Base-by-base conservation (phyloP, 2,888 invertebrate species). In the Drosophila melanosoma region DNA sequence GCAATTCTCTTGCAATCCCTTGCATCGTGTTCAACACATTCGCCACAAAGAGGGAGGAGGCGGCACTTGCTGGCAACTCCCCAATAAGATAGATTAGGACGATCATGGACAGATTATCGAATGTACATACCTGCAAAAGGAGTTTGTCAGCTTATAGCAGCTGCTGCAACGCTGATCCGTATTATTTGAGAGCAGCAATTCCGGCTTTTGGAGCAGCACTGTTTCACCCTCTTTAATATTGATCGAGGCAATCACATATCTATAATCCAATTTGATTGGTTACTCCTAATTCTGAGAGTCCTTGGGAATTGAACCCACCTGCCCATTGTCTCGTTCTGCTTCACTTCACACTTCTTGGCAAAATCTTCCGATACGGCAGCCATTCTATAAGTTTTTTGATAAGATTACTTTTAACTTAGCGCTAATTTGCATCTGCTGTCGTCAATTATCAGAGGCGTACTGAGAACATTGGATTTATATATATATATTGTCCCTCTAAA, bases 141-240 rank as follows among this genome's bases (percentile, higher is more conserved):
- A 76, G 3, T 69, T 58, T 3, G 91, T 88, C 68, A 91, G 66
- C 36, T 82, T 83, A 52, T 90, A 94, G 84, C 95, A 95, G 84
- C 94, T 94, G 82, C 94, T 93, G 81, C 95, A 95, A 5, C 92
- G 89, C 33, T 78, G 78, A 38, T 91, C 92, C 4, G 74, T 75
- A n/a, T 71, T 63, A 5, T 83, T 76, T 36, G 95, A 94, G 8
- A 95, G 94, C 61, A 95, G 83, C 2, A 95, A 91, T 23, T 94
- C 93, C 0, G 95, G 94, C 69, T 93, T 91, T 79, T 95, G 95
- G n/a, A 93, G 81, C 1, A 95, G 83, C 29, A 95, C 91, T 8
- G 93, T 93, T 82, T 95, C 95, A 1, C 95, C 95, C 0, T 94
- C 91, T 70, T 93, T 93, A 33, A 95, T 90, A 81, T 94, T 94